phyloP scores from a whole-genome alignment of 1,140 invertebrate species.

The Vollenhovia emeryi region DNA sequence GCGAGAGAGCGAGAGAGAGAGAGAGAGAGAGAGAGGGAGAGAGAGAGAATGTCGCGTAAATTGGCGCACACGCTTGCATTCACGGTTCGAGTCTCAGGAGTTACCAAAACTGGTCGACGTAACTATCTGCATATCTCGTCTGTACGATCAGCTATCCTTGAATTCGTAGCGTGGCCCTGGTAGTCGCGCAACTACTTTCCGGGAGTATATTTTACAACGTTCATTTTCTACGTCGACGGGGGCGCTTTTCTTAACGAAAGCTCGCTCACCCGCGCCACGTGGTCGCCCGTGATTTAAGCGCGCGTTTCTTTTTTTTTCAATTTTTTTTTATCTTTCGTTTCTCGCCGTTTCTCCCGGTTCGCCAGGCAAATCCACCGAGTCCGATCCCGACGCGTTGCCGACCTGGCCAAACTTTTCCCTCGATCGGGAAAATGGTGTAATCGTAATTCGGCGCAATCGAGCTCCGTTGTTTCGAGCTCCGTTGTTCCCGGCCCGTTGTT shows the following conservation, averaged over 20 bases:
- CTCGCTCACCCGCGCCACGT: neutral
- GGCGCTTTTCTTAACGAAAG: neutral
- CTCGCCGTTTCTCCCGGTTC: neutral
- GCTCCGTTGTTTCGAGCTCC: neutral
- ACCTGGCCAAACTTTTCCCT: constrained; percentile 53
- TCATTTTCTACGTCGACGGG: neutral
- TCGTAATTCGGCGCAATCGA: neutral
- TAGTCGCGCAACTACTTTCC: neutral
- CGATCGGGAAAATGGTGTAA: neutral
- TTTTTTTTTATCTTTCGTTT: too few species aligned
- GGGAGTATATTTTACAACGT: neutral
- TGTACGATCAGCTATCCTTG: neutral
- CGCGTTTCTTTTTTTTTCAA: too few species aligned
- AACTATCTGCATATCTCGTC: constrained; percentile 16
- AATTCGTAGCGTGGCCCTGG: neutral
- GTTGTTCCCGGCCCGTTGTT: too few species aligned
- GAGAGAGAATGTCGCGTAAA: constrained; percentile 1
- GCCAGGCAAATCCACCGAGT: neutral
- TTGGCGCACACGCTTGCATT: constrained; percentile 19
- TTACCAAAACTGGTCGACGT: constrained; percentile 29
- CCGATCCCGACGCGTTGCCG: constrained; percentile 33
- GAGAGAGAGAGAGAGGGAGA: neutral
- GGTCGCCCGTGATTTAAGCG: neutral
- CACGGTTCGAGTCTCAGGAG: neutral
- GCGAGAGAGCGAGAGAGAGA: neutral